Evolutionary conservation across 2,888 invertebrate genomes (phyloP).

Genomic region (Phaonia tiefii): DNA sequence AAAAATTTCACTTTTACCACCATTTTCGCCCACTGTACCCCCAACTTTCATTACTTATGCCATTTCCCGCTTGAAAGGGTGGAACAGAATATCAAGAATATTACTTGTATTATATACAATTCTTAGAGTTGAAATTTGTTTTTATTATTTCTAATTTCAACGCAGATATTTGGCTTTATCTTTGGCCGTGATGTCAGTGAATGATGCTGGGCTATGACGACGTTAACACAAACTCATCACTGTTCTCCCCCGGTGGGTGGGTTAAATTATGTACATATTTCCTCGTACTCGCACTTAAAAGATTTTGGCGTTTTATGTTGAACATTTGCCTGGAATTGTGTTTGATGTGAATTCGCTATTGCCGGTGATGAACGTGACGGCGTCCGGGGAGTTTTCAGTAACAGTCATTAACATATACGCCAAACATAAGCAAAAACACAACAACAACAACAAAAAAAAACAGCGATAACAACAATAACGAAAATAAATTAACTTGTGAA

Average conservation of each 20-base stretch:
- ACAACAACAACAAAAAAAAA: conserved; percentile 37
- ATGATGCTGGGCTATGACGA: background rate
- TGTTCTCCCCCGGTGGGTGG: conserved; percentile 28
- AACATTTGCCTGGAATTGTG: too few relatives aligned
- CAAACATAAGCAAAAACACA: conserved; percentile 16
- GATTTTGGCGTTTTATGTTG: too few relatives aligned
- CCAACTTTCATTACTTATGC: conserved; percentile 37
- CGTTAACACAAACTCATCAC: conserved; percentile 56
- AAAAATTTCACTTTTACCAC: too few relatives aligned
- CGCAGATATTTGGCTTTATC: conserved; percentile 4
- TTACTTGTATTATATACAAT: background rate
- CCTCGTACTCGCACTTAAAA: background rate
- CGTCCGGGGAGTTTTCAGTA: conserved; percentile 12
- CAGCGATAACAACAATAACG: conserved; percentile 25
- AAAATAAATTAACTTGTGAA: conserved; percentile 63
- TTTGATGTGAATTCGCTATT: too few relatives aligned
- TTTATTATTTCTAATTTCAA: conserved; percentile 34
- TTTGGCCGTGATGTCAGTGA: too few relatives aligned
- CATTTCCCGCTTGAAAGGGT: conserved; percentile 19
- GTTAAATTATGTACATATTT: conserved; percentile 25
- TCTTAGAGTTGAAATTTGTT: conserved; percentile 17
- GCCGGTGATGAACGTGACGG: too few relatives aligned
- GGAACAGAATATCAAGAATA: too few relatives aligned
- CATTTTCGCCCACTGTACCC: conserved; percentile 37
- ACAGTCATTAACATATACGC: conserved; percentile 38